Evolutionary conservation across 2,797 vertebrate species (phyloP), one percentile per base, ranked within the genome.

Genomic region (Chaetodon trifasciatus): DNA sequence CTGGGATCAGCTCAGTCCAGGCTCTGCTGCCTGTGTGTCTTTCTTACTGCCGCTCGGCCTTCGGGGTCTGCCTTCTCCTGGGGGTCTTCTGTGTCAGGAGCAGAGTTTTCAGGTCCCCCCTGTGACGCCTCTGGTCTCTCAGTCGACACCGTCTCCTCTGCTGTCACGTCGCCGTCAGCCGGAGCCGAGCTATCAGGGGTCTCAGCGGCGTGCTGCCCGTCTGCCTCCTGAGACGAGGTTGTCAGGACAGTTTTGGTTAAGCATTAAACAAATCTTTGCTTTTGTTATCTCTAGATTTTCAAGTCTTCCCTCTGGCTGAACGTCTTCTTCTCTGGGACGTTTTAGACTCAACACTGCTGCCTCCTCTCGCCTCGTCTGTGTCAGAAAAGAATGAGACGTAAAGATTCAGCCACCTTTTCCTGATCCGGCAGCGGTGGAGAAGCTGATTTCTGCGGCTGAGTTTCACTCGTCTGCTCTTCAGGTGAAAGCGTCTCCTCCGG

Each of bases 171-270:
- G 47, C 28, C 24, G 28, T 73, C 75, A 28, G 7, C 57, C 11
- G 84, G 61, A 61, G 81, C 64, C 49, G 23, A 47, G 62, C 4
- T 69, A 37, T 86, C 90, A 23, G 80, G 3, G n/a, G 21, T 17
- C 39, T 83, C 74, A 5, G 15, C 52, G 6, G 23, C 1, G 6
- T 1, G 35, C 10, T 72, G 66, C 39, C 60, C 63, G 17, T 88
- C 86, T 19, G n/a, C 44, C 65, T 83, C 86, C 92, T 94, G 86
- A 70, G 58, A 63, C 13, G 49, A 79, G 4, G 50, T 40, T 19
- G 13, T 24, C 52, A 74, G 3, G 79, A 58, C 28, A 44, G 12
- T 8, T 42, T 49, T 50, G 21, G 71, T 85, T 81, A 83, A 78
- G 42, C 63, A 81, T 70, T 79, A 64, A 68, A 60, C 37, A 50